Evolutionary conservation across 1,140 invertebrate genomes (phyloP), one percentile per base, ranked within the genome.

Genomic region (Drosophila sproati): DNA sequence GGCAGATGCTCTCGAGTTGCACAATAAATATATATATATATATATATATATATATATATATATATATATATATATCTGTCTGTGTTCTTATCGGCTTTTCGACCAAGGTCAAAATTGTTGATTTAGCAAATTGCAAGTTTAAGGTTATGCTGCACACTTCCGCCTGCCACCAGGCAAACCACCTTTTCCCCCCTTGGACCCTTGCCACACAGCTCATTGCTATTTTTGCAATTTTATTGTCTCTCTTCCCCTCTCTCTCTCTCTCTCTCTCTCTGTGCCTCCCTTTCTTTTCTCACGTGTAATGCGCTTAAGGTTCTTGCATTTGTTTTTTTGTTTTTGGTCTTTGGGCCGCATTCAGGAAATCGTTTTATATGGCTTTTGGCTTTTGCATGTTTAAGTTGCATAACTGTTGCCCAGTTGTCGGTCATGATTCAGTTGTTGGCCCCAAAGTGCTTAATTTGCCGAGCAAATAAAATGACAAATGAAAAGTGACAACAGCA

Each of bases 351-450:
- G 51, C 45, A 20, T 63, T 71, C 73, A 85, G 81, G 82, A 85
- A 86, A 85, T 85, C 70, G 59, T 72, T 80, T 85, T 85, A 68
- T 85, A 85, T 85, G 81, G 81, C 82, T 78, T 60, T 83, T 73
- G 52, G 47, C 67, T 77, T 47, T 43, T 55, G 54, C 57, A 62
- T 68, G 79, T 72, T 55, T 55, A 55, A 54, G 64, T 85, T 83
- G 81, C 81, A 83, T 74, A 85, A 85, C 78, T 72, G 48, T 62
- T 52, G 20, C 45, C 39, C 51, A 20, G 20, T 20, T 45, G 29
- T 35, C 52, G 52, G 31, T 28, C 31, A 47, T 62, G 73, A 60
- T 31, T 57, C 57, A 71, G 28, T 56, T 5, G 31, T 34, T 45
- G 31, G n/a, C 41, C 55, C 5, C 7, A n/a, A 32, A 59, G 12